A percentile compares a stretch with the other conserved stretches of the same genome.
Conservation (phyloP, 2,113 vertebrate species). For the Gopherus flavomarginatus region DNA sequence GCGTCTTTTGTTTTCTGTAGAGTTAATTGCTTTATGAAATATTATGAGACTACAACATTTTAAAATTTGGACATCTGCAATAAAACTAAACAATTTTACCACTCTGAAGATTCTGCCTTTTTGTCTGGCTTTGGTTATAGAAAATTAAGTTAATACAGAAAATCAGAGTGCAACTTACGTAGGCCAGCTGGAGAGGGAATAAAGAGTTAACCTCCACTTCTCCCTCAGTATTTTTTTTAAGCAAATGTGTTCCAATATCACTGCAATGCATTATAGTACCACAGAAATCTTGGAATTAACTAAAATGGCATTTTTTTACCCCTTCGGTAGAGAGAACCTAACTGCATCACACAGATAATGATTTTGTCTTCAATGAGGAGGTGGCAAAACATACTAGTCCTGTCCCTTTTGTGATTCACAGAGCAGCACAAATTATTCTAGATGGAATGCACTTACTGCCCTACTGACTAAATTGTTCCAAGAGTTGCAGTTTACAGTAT, state of each 20-base stretch:
- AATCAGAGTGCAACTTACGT: not conserved
- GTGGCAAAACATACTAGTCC: conserved; percentile 64
- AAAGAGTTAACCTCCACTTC: not conserved
- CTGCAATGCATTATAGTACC: not conserved
- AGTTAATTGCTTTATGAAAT: not conserved
- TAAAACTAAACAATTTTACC: not conserved
- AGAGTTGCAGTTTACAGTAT: not conserved
- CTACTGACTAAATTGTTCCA: conserved; percentile 7
- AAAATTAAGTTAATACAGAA: not conserved
- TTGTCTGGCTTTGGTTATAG: not conserved
- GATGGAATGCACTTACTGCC: conserved; percentile 44
- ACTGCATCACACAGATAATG: conserved; percentile 2
- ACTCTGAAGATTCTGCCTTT: not conserved
- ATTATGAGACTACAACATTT: not conserved
- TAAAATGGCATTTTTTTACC: not conserved
- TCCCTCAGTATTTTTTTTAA: not conserved
- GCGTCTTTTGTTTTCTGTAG: not conserved
- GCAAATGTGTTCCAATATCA: not conserved
- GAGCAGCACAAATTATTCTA: not conserved
- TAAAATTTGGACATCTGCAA: not conserved
- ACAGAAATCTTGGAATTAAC: not conserved
- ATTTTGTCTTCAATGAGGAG: conserved; percentile 54
- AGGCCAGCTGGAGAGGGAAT: not conserved
- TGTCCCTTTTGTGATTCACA: conserved; percentile 49
- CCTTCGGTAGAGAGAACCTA: not conserved